Evolutionary conservation across 1,140 invertebrate species (phyloP), one percentile per base, ranked within the genome.

Genomic region (Scaptomyza graminum): DNA sequence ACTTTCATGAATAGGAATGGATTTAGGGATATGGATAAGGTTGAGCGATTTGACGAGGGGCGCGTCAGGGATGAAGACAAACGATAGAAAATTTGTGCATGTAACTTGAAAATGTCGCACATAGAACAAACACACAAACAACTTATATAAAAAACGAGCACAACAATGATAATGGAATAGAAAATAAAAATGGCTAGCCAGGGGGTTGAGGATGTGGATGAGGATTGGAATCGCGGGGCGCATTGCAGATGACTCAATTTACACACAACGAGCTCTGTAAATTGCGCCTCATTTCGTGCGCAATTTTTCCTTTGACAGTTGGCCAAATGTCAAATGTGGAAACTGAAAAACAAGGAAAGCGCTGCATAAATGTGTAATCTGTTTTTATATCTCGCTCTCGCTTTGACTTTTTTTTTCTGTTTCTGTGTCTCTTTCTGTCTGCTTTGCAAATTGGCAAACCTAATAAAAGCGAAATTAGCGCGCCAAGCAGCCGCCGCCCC

Each of bases 221-320:
- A 22, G 43, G 25, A 47, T 9, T 41, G 12, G 44, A 31, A 18
- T 65, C 18, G 71, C 74, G 74, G 81, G 81, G 74, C 69, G 81
- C 65, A 66, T 37, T 74, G 72, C 79, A 83, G 83, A 87, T 88
- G 83, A 87, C 83, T 87, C 83, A 87, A 87, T 87, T 87, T 87
- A 87, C 83, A 88, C 79, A 74, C 78, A 88, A 87, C 83, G 83
- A 79, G 83, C 83, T 55, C 83, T 88, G 83, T 79, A 87, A 87
- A 87, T 84, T 87, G 83, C 79, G 83, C 72, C 83, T 88, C 83
- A 87, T 87, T 87, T 87, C 62, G 76, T 62, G 73, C 75, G 65
- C 46, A 81, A 88, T 79, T 88, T 85, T 87, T 88, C 82, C 82
- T 83, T 55, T 79, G 82, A 68, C 82, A 87, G 66, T 87, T 87